phyloP scores from a whole-genome alignment of 2,888 invertebrate species.

The Drosophila prostipennis region DNA sequence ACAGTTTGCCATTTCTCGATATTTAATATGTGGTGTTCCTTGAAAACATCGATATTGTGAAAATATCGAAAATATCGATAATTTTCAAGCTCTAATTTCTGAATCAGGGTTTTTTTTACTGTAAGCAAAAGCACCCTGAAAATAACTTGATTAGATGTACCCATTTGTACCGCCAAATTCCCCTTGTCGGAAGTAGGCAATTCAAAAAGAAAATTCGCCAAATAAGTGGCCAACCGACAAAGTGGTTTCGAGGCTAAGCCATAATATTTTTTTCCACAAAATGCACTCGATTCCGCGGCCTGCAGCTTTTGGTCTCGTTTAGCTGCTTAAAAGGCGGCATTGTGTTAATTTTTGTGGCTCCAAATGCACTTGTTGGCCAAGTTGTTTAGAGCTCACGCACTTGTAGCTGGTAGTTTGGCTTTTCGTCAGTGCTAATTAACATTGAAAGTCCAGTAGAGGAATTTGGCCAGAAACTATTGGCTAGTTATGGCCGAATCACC shows the following conservation, averaged over 20 bases:
- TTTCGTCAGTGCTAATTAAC: constrained; percentile 67
- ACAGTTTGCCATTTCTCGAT: no score
- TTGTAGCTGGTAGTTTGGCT: constrained; percentile 46
- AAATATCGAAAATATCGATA: no score
- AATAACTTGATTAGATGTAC: not conserved
- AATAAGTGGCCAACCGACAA: constrained; percentile 10
- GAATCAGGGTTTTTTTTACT: no score
- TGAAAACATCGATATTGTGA: no score
- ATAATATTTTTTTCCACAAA: constrained; percentile 14
- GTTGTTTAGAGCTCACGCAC: constrained; percentile 27
- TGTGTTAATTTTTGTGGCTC: constrained; percentile 36
- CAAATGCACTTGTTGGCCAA: constrained; percentile 35
- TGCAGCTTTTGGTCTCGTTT: constrained; percentile 27
- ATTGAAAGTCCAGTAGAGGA: constrained; percentile 57
- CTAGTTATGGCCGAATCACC: constrained; percentile 47
- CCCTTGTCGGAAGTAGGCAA: constrained; percentile 18
- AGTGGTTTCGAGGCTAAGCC: constrained; percentile 19
- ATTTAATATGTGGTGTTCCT: no score
- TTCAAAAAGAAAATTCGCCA: constrained; percentile 24
- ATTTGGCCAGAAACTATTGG: constrained; percentile 52
- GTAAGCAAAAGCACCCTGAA: not conserved
- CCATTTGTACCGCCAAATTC: not conserved
- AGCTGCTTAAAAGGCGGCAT: constrained; percentile 27
- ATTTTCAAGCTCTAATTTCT: no score
- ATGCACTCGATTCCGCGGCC: constrained; percentile 30